A percentile compares a stretch with the other conserved stretches of the same genome.
phyloP scores from a whole-genome alignment of 2,797 vertebrate species.

The Manis javanica region DNA sequence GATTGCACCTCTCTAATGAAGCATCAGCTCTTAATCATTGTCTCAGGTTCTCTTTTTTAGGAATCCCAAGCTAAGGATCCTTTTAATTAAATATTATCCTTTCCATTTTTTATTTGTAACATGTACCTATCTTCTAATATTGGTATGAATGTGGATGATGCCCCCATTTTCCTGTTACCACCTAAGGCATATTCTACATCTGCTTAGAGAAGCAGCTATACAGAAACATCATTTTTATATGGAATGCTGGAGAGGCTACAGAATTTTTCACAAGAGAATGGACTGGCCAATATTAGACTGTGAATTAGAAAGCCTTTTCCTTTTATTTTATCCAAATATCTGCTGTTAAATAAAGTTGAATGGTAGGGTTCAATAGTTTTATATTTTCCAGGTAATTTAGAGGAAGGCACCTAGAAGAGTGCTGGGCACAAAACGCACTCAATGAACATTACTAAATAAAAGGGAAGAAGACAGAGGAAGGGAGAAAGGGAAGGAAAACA shows the following conservation, averaged over 20 bases:
- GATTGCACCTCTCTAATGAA: neutral
- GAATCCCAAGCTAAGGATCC: neutral
- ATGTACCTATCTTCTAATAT: neutral
- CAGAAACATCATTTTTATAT: neutral
- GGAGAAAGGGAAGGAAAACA: neutral
- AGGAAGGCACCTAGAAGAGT: neutral
- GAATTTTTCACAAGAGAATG: slow-evolving; percentile 2
- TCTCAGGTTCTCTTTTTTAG: neutral
- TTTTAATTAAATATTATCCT: neutral
- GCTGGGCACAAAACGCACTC: neutral
- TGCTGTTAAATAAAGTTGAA: slow-evolving; percentile 31
- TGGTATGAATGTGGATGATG: neutral
- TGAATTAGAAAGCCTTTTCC: slow-evolving; percentile 18
- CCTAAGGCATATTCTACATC: neutral
- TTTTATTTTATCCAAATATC: slow-evolving; percentile 35
- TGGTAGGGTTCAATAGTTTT: neutral
- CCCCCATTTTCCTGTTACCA: neutral
- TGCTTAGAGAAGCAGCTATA: slow-evolving; percentile 4
- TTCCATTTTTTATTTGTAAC: neutral
- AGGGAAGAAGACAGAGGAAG: neutral
- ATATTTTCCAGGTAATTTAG: neutral
- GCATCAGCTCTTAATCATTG: neutral
- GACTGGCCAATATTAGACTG: neutral
- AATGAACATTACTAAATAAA: slow-evolving; percentile 39
- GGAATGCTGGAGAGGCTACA: neutral